Conservation (phyloP, 1,140 invertebrate species). For the Saccostrea echinata region DNA sequence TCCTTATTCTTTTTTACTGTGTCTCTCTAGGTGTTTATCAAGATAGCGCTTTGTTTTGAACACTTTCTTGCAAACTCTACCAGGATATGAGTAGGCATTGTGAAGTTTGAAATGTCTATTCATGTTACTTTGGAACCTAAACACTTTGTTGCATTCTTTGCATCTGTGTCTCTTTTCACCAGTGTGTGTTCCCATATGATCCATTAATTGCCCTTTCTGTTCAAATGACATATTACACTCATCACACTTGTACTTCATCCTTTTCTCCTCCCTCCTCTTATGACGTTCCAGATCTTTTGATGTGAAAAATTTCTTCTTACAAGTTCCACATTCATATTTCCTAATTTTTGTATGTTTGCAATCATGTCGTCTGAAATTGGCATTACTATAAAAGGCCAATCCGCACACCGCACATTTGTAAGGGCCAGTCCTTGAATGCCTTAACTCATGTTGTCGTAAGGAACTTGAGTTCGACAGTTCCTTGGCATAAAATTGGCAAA, state of each 20-base stretch:
- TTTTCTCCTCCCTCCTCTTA: not conserved
- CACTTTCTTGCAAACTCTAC: not conserved
- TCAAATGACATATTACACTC: not conserved
- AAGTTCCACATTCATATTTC: not conserved
- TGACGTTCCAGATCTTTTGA: constrained; percentile 2
- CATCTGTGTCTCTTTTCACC: constrained; percentile 19
- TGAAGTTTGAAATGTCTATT: constrained; percentile 17
- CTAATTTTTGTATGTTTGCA: not conserved
- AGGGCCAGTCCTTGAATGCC: not conserved
- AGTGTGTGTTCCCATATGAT: constrained; percentile 8
- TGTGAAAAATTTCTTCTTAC: constrained; percentile 14
- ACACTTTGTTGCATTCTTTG: not conserved
- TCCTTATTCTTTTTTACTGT: not conserved
- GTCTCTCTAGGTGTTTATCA: not conserved
- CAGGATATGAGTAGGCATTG: not conserved
- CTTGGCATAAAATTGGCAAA: not conserved
- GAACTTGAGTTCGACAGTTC: not conserved
- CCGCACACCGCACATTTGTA: not conserved
- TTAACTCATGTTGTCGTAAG: not conserved
- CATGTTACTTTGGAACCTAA: not conserved
- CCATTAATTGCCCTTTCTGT: not conserved
- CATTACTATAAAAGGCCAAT: not conserved
- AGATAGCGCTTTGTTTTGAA: constrained; percentile 11
- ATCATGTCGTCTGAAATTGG: not conserved
- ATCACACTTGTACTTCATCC: constrained; percentile 7